A percentile compares a stretch with the other conserved stretches of the same genome.
phyloP scores from a whole-genome alignment of 1,140 invertebrate genomes.

The Agrypnia vestita region DNA sequence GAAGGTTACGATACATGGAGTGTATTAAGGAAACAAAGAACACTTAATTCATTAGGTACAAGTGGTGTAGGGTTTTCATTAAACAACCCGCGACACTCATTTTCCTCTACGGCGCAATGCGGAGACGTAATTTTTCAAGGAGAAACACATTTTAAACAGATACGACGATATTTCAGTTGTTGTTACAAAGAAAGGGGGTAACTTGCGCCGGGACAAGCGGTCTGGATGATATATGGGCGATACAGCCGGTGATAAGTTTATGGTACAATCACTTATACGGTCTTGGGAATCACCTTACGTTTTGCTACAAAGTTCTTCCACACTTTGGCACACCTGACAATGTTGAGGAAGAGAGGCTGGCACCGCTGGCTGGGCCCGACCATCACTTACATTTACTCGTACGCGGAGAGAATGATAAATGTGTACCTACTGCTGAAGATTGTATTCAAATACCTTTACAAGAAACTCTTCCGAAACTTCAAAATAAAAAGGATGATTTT shows the following conservation, averaged over 20 bases:
- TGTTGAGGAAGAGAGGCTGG: no score
- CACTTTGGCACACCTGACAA: no score
- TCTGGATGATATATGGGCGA: conserved; percentile 33
- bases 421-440: no score
- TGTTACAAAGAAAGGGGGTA: conserved; percentile 5
- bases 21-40: conserved; percentile 23
- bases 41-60: conserved; percentile 12
- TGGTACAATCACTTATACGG: conserved; percentile 26
- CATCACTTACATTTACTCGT: no score
- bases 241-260: conserved; percentile 31
- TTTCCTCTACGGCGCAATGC: neutral
- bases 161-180: conserved; percentile 15
- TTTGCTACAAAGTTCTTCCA: conserved; percentile 22
- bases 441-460: no score
- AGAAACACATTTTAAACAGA: conserved; percentile 22
- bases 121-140: conserved; percentile 8
- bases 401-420: no score
- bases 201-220: conserved; percentile 16
- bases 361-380: no score
- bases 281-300: conserved; percentile 5
- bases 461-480: no score
- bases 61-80: conserved; percentile 26
- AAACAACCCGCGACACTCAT: neutral
- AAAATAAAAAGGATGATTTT: no score
- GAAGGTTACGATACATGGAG: neutral